These are phyloP conservation scores for Bolinopsis microptera DNA, from an alignment of 37 sponge, comb jelly and placozoan species.

Conservation along the genomic window DNA sequence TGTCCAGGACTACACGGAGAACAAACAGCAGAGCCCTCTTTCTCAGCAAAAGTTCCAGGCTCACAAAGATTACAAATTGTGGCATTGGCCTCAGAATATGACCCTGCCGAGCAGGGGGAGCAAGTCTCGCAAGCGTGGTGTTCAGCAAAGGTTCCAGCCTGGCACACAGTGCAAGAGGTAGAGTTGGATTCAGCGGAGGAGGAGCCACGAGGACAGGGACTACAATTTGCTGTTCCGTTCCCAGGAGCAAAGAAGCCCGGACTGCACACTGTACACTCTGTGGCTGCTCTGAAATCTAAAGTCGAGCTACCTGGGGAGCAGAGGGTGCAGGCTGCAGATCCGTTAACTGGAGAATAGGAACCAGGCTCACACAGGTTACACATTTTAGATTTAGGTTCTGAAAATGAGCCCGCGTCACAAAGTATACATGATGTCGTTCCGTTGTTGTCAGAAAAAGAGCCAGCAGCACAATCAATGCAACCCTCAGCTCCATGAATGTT, in stretches of 20 bases:
- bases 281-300: background rate
- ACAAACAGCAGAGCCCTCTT: background rate
- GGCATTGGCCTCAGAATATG: slow-evolving; percentile 2
- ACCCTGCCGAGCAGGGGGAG: background rate
- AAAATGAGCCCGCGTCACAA: background rate
- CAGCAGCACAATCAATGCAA: background rate
- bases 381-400: background rate
- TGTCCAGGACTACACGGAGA: background rate
- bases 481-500: background rate
- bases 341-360: background rate
- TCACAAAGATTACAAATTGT: background rate
- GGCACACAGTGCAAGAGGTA: background rate
- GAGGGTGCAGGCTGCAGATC: background rate
- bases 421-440: background rate
- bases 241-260: background rate
- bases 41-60: background rate
- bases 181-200: background rate
- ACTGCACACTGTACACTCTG: slow-evolving; percentile 7
- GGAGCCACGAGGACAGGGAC: background rate
- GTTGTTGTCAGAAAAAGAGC: background rate
- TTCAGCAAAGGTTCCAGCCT: background rate
- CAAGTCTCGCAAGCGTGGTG: background rate
- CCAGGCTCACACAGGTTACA: slow-evolving; percentile 14
- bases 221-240: background rate
- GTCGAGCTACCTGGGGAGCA: background rate